phyloP scores from a whole-genome alignment of 2,888 invertebrate species.

The Endotricha flammealis region DNA sequence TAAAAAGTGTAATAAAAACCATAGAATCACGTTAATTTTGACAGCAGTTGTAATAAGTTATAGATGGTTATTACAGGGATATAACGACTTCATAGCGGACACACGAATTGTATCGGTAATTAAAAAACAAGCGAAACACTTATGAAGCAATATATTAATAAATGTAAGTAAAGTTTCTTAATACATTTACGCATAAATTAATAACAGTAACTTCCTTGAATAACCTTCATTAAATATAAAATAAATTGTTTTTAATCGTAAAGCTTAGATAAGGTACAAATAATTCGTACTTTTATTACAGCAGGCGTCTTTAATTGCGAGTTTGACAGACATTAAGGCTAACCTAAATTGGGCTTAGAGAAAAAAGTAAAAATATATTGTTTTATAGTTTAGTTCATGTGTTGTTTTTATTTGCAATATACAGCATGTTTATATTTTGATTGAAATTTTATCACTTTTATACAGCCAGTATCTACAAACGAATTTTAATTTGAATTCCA shows the following conservation, averaged over 20 bases:
- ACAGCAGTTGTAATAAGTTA: slow-evolving; percentile 26
- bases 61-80: slow-evolving; percentile 10
- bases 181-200: too few relatives aligned
- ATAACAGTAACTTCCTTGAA: too few relatives aligned
- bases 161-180: too few relatives aligned
- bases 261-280: slow-evolving; percentile 40
- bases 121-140: too few relatives aligned
- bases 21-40: slow-evolving; percentile 31
- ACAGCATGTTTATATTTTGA: slow-evolving; percentile 51
- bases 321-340: slow-evolving; percentile 69
- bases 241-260: slow-evolving; percentile 44
- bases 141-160: too few relatives aligned
- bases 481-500: too few relatives aligned
- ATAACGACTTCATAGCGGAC: background rate
- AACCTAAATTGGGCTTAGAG: background rate
- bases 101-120: background rate
- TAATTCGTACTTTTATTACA: slow-evolving; percentile 64
- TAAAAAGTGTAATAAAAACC: slow-evolving; percentile 42
- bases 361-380: slow-evolving; percentile 36
- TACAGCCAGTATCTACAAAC: too few relatives aligned
- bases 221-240: too few relatives aligned
- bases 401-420: slow-evolving; percentile 25
- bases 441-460: too few relatives aligned
- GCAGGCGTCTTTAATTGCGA: slow-evolving; percentile 72
- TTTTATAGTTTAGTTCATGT: slow-evolving; percentile 9